Percentiles rank a stretch among this genome's conserved stretches.
phyloP scores from a whole-genome alignment of 2,888 invertebrate genomes.

The Megalurothrips usitatus region DNA sequence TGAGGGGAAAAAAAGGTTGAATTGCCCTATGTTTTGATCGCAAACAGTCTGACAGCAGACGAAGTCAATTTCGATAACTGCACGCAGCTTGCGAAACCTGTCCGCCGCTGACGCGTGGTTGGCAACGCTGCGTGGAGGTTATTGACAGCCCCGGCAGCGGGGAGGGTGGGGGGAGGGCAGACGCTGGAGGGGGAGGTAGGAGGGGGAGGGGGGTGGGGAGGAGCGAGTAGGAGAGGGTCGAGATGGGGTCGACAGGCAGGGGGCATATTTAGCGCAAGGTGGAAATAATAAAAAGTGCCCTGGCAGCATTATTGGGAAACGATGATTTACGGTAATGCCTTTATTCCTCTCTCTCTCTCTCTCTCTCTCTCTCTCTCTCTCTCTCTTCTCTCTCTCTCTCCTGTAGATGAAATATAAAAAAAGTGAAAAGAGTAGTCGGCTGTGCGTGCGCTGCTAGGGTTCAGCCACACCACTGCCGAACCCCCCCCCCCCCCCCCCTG shows the following conservation, averaged over 20 bases:
- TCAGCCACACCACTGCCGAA: no score
- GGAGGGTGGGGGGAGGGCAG: not conserved
- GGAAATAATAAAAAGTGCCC: constrained; percentile 42
- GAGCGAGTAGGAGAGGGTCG: not conserved
- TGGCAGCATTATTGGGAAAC: constrained; percentile 54
- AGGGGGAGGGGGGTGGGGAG: not conserved
- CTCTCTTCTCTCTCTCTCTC: no score
- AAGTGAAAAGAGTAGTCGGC: constrained; percentile 26
- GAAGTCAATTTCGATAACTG: no score
- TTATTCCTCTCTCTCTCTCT: constrained; percentile 39
- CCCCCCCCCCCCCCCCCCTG: no score
- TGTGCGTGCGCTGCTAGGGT: no score
- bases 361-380: constrained; percentile 41
- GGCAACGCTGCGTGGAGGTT: not conserved
- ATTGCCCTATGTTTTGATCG: no score
- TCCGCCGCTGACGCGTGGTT: no score
- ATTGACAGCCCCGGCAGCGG: not conserved
- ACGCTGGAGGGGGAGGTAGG: not conserved
- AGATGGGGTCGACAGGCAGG: not conserved
- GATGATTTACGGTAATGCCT: constrained; percentile 60
- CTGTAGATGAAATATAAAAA: not conserved
- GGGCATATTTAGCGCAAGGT: constrained; percentile 34
- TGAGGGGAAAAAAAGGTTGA: no score
- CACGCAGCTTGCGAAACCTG: no score
- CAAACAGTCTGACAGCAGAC: no score